Conservation (phyloP, 1,140 invertebrate species). For the Ceratina australensis region DNA sequence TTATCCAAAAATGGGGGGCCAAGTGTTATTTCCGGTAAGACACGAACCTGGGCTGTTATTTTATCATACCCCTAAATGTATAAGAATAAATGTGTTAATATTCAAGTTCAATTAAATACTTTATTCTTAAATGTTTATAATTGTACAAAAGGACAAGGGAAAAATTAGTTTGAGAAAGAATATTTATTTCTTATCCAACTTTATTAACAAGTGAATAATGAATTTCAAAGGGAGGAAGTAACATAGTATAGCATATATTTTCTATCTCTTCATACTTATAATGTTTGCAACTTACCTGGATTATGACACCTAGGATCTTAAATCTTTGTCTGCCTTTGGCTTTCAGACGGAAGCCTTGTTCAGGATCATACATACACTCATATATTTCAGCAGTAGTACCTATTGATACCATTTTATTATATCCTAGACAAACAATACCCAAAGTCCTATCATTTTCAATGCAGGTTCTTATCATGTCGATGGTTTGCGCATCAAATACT, state of each 20-base stretch:
- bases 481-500: slow-evolving; percentile 80
- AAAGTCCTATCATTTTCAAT: slow-evolving; percentile 83
- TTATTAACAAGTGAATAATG: too few species aligned
- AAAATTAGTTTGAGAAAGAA: background rate
- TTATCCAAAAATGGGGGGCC: slow-evolving; percentile 77
- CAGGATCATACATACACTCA: slow-evolving; percentile 80
- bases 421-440: slow-evolving; percentile 80
- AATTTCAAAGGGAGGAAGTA: too few species aligned
- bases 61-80: slow-evolving; percentile 57
- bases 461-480: slow-evolving; percentile 81
- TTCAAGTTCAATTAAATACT: too few species aligned
- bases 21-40: slow-evolving; percentile 84
- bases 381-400: slow-evolving; percentile 88
- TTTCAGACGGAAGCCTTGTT: slow-evolving; percentile 79
- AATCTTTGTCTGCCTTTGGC: slow-evolving; percentile 86
- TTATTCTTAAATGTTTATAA: too few species aligned
- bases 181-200: too few species aligned
- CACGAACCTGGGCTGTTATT: slow-evolving; percentile 81
- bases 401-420: slow-evolving; percentile 68
- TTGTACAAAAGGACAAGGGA: too few species aligned
- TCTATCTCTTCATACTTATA: too few species aligned
- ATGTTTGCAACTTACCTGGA: slow-evolving; percentile 53
- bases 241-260: too few species aligned
- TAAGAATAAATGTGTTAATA: too few species aligned
- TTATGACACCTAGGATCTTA: slow-evolving; percentile 78